Evolutionary conservation across 2,888 invertebrate species (phyloP).

Genomic region (Hyppa rectilinea): DNA sequence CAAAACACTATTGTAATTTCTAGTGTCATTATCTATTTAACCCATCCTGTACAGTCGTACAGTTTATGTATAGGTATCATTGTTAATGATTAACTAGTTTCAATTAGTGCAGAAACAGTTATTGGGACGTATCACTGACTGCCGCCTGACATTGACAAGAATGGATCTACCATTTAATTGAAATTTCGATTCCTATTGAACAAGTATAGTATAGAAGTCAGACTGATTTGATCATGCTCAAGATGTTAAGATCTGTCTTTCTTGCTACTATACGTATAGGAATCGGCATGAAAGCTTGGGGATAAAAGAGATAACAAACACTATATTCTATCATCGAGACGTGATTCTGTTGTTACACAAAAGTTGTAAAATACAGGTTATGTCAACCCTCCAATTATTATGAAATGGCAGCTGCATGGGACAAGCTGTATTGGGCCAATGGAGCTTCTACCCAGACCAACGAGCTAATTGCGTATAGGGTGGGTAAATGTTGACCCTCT

Average conservation of each 20-base stretch:
- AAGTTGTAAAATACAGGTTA: constrained; percentile 9
- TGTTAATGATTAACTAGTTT: constrained; percentile 18
- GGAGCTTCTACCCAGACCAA: neutral
- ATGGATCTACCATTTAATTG: constrained; percentile 16
- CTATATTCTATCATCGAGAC: neutral
- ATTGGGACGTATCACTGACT: constrained; percentile 10
- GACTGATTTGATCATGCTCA: neutral
- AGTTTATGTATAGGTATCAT: neutral
- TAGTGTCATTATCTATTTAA: neutral
- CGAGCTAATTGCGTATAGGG: neutral
- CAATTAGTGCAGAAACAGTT: constrained; percentile 29
- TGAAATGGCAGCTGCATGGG: constrained; percentile 10
- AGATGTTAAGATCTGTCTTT: neutral
- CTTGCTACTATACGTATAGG: neutral
- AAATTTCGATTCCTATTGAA: constrained; percentile 16
- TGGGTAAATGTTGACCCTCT: neutral
- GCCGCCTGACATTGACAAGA: neutral
- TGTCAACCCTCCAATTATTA: constrained; percentile 10
- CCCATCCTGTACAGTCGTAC: neutral
- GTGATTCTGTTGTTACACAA: neutral
- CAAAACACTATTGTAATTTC: neutral
- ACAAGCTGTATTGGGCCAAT: neutral
- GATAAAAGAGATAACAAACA: neutral
- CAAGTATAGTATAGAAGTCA: constrained; percentile 3
- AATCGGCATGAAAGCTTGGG: neutral